Conservation (phyloP, 1,140 invertebrate species). For the Solenopsis fugax region DNA sequence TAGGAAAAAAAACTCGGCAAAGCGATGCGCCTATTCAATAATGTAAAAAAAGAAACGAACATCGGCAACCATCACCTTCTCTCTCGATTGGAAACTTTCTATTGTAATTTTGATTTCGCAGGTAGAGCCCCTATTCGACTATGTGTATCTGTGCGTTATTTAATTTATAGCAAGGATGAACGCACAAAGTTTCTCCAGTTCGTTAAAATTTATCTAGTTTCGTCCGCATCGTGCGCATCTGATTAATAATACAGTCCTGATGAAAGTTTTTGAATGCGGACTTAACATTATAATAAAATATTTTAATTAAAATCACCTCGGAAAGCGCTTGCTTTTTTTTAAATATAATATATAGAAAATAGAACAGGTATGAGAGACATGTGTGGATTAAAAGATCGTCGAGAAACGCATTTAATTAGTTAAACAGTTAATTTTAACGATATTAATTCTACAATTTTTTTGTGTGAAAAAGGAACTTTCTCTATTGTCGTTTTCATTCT, state of each 20-base stretch:
- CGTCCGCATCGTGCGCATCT: not conserved
- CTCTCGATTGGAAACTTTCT: constrained; percentile 11
- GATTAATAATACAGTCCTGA: constrained; percentile 14
- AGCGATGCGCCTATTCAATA: not conserved
- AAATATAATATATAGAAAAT: not conserved
- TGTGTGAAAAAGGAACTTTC: not conserved
- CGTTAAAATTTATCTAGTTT: constrained; percentile 38
- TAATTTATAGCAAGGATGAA: constrained; percentile 47
- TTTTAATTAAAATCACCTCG: constrained; percentile 38
- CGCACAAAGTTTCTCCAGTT: constrained; percentile 48
- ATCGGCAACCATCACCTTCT: not conserved
- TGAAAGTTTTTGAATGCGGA: constrained; percentile 42
- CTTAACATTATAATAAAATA: constrained; percentile 31
- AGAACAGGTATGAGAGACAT: not conserved
- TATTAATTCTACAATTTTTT: not conserved
- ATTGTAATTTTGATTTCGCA: constrained; percentile 47
- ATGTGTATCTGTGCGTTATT: constrained; percentile 31
- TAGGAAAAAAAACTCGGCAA: not conserved
- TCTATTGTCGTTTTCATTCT: not conserved
- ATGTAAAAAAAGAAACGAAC: not conserved
- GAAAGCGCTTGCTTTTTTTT: constrained; percentile 6
- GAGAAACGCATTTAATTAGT: constrained; percentile 7
- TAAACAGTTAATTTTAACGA: constrained; percentile 17
- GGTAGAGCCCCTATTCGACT: not conserved
- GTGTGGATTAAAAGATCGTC: not conserved